Evolutionary conservation across 2,888 invertebrate genomes (phyloP).

Genomic region (Parascotia fuliginaria): DNA sequence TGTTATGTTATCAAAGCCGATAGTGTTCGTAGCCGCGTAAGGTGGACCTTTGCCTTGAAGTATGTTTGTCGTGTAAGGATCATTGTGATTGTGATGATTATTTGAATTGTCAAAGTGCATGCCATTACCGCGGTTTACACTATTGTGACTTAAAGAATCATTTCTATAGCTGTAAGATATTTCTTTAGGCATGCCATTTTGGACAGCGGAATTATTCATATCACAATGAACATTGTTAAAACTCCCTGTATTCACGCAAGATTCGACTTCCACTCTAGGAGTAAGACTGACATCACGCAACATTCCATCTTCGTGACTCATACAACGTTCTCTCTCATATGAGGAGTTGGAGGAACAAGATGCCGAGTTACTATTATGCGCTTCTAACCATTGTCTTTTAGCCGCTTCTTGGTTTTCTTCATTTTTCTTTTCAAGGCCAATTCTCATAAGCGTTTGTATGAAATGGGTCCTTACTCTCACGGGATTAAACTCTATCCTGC

Average conservation of each 20-base stretch:
- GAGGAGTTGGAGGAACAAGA: constrained; percentile 66
- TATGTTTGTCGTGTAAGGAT: constrained; percentile 76
- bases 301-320: constrained; percentile 71
- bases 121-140: constrained; percentile 59
- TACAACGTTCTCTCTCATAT: constrained; percentile 71
- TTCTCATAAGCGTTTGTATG: constrained; percentile 97
- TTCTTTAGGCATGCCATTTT: constrained; percentile 53
- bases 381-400: constrained; percentile 79
- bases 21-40: constrained; percentile 57
- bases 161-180: constrained; percentile 67
- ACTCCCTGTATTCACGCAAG: constrained; percentile 88
- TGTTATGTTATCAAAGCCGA: constrained; percentile 68
- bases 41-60: constrained; percentile 77
- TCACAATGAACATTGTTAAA: constrained; percentile 90
- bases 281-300: constrained; percentile 83
- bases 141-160: constrained; percentile 78
- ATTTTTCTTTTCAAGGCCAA: constrained; percentile 95
- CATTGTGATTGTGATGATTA: constrained; percentile 72
- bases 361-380: constrained; percentile 62
- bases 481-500: constrained; percentile 98
- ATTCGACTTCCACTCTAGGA: constrained; percentile 86
- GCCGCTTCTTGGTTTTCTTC: constrained; percentile 84
- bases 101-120: constrained; percentile 74
- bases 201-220: constrained; percentile 61
- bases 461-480: constrained; percentile 98